Base-by-base conservation (phyloP, 2,888 invertebrate genomes). In the Oligia strigilis region DNA sequence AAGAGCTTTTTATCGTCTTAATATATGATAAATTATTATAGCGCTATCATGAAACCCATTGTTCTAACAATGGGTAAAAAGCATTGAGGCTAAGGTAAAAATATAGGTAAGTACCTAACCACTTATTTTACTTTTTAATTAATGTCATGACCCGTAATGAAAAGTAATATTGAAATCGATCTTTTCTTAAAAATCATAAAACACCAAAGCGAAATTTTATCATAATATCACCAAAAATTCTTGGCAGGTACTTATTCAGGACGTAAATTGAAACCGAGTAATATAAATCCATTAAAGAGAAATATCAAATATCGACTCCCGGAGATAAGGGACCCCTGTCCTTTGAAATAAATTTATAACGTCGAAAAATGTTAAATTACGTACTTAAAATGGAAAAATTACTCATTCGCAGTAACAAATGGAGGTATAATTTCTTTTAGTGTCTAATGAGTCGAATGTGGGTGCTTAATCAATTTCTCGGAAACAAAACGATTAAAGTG, bases 401-500 rank as follows among this genome's bases (percentile, higher is more conserved):
- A 87, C 83, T 86, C 86, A 89, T 90, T 89, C 82, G 75, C 79
- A 76, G 75, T 87, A 85, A 86, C 79, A 88, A 90, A 91, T 88
- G 89, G 87, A 78, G 83, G 85, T 87, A 85, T 87, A 90, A 90
- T 87, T 84, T 88, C 82, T 84, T 87, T 86, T 81, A 73, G 81
- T 84, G 83, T 85, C 87, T 92, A 91, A 91, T 90, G 89, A 91
- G 90, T 89, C 87, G 87, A 91, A 91, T 90, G 90, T 87, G 89
- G 89, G 91, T 90, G 88, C 92, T 94, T 93, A 93, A 94, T 95
- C 94, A 95, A 94, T 93, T 93, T 91, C 90, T 91, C 88, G 92
- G 91, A 92, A 93, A 94, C 91, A 93, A 93, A 94, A 94, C 94
- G 94, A 94, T 95, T 94, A 93, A 94, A 94, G 90, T 92, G 93